Percentiles rank a stretch among this genome's conserved stretches.
Conservation (phyloP, 2,113 vertebrate species). For the Oxyura jamaicensis region DNA sequence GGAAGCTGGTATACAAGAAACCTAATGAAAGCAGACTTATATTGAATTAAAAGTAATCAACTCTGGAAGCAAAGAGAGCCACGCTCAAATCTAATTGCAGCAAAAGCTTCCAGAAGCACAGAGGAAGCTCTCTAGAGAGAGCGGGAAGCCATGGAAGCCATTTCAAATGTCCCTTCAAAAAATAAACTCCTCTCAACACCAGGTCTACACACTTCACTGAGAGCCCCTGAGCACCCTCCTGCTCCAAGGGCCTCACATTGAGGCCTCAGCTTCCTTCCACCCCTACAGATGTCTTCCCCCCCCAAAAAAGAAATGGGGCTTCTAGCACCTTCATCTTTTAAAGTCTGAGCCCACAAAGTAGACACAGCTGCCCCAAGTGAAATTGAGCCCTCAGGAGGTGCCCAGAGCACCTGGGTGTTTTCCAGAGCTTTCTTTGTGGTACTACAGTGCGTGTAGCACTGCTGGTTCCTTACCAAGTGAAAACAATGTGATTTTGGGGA, state of each 20-base stretch:
- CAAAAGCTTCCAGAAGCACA: neutral
- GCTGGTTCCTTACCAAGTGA: no score
- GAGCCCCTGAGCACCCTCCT: accelerated
- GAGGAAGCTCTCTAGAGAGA: neutral
- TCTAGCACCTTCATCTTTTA: neutral
- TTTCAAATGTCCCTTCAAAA: accelerated
- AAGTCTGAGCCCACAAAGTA: neutral
- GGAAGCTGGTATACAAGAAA: neutral
- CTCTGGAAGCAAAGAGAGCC: neutral
- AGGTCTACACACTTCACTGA: accelerated
- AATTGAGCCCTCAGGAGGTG: accelerated
- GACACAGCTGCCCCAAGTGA: neutral
- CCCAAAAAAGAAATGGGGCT: accelerated
- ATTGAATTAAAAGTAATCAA: neutral
- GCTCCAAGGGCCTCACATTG: accelerated
- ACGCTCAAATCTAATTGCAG: neutral
- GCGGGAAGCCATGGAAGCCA: neutral
- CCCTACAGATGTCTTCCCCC: accelerated
- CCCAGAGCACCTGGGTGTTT: neutral
- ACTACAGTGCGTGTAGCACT: no score
- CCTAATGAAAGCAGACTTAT: neutral
- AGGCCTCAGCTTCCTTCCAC: neutral
- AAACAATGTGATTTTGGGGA: no score
- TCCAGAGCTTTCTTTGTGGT: neutral
- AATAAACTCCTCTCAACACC: neutral